Evolutionary conservation across 2,888 invertebrate genomes (phyloP), one percentile per base, ranked within the genome.

Genomic region (Coenonympha glycerion): DNA sequence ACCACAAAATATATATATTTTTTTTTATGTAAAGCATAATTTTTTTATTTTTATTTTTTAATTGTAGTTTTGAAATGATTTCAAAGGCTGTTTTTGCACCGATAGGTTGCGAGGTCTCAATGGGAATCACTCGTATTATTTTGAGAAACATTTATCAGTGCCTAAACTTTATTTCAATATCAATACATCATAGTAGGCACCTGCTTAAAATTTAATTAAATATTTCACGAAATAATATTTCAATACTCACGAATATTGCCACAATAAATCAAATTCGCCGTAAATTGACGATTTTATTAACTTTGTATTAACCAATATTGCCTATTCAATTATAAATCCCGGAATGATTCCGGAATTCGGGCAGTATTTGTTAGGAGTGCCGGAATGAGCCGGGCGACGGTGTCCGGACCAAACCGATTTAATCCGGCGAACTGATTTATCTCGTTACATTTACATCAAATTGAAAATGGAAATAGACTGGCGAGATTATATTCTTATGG

Each of bases 211-310:
- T 22, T 13, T 11, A 39, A 39, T 39, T 37, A 37, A 37, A 22
- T 21, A 34, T 34, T 30, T 30, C 36, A 11, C 6, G 6, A 36
- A 36, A 21, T 33, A 37, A 22, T 37, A 37, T 37, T 37, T 37
- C 44, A 22, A 44, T 44, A 8, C 26, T 18, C 46, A 46, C 41
- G 16, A 9, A 16, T 6, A 9, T 16, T 33, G 39, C 28, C 39
- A 62, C 39, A 62, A 64, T 73, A 71, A 75, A 76, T 73, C 68
- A 68, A 54, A 64, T 54, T 63, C 61, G 48, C 59, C 56, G 63
- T 63, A 68, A 66, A 39, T 59, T 61, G 61, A 65, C 64, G 39
- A 57, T 60, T 65, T 69, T 63, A 71, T 73, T 71, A 70, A 66
- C 61, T 66, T 40, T 37, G 49, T 49, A 55, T 58, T 50, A 57